Evolutionary conservation across 2,113 vertebrate species (phyloP), one percentile per base, ranked within the genome.

Genomic region (Nothocercus julius): DNA sequence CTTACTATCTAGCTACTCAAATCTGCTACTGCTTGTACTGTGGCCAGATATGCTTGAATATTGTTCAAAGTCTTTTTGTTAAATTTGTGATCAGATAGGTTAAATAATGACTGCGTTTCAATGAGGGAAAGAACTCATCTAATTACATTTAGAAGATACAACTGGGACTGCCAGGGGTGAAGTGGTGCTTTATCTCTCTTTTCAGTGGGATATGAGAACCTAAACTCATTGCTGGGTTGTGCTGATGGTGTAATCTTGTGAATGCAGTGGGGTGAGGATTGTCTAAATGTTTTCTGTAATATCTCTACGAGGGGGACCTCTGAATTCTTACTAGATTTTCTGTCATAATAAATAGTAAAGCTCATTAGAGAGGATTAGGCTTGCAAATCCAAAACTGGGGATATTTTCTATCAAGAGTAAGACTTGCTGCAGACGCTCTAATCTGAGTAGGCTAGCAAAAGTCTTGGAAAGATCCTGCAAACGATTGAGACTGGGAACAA

Each of bases 141-240:
- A 2, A 25, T 76, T 56, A 28, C 24, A 14, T 32, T 68, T 13
- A 34, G 38, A 75, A 42, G 27, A 45, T 78, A 18, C 36, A 82
- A 0, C 0, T 0, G 17, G 42, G 40, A 25, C 14, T 14, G 17
- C 74, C 30, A 20, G 80, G 36, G 47, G 18, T 54, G 27, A 64
- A 62, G 21, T 8, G 28, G 17, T 45, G 38, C 63, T 45, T 86
- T 21, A 79, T 45, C 13, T 76, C 70, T 10, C 5, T 49, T 32
- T 59, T 67, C 51, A 36, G 70, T 75, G 44, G 34, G 34, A 53
- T 73, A 3, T 44, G 34, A 73, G 49, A 68, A 16, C 13, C 18
- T 42, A 21, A 30, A 83, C n/a, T 66, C 6, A 0, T 34, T 80
- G 63, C 67, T 84, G 49, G 49, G 7, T 34, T 76, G 83, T 54